These are phyloP conservation scores for Odocoileus hemionus DNA, from an alignment of 2,113 vertebrate species.

Conservation along the genomic window DNA sequence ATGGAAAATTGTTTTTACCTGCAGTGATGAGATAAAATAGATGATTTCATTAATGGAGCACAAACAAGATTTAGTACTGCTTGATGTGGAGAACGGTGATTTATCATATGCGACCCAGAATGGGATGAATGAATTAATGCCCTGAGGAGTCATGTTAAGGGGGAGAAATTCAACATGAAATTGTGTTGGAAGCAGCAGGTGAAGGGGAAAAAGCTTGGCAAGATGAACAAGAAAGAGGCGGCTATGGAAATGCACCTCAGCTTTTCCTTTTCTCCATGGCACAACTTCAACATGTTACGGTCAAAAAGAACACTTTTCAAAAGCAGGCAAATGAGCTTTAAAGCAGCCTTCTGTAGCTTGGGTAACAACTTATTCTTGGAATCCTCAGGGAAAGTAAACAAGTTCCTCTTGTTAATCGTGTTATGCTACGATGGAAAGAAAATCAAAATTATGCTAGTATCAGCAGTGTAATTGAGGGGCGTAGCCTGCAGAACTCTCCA, in stretches of 20 bases:
- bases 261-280: not conserved
- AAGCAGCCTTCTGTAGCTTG: not conserved
- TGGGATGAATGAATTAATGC: not conserved
- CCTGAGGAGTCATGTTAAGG: not conserved
- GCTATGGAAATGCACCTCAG: not conserved
- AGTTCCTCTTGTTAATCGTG: not conserved
- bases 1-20: slow-evolving; percentile 38
- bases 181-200: not conserved
- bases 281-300: not conserved
- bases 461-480: rapidly evolving
- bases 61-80: not conserved
- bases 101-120: not conserved
- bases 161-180: not conserved
- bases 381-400: not conserved
- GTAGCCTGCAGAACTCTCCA: not conserved
- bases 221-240: not conserved
- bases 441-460: not conserved
- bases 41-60: slow-evolving; percentile 8
- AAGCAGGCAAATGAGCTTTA: not conserved
- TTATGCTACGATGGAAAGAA: not conserved
- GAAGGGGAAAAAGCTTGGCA: not conserved
- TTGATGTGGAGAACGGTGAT: not conserved
- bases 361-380: not conserved
- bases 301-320: not conserved
- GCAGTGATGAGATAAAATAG: not conserved